Percentiles rank a stretch among this genome's conserved stretches.
These are phyloP conservation scores for Phylloscopus collybita DNA, from an alignment of 2,797 vertebrate genomes.

Conservation along the genomic window DNA sequence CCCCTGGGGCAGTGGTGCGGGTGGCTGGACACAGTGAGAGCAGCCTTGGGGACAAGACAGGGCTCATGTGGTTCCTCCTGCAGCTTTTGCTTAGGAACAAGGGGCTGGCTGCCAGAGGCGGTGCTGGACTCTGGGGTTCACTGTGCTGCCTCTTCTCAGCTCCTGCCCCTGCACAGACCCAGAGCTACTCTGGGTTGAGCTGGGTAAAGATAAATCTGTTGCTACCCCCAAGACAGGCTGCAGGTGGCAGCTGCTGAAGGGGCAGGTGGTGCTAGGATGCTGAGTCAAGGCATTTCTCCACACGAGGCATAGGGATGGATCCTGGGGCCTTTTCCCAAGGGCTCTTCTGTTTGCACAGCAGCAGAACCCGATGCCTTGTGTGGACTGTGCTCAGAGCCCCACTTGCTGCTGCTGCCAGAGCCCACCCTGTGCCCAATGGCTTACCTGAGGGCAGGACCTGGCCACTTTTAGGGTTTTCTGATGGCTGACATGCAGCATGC, in stretches of 20 bases:
- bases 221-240: not conserved
- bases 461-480: not conserved
- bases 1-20: not conserved
- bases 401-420: fast-evolving
- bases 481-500: fast-evolving
- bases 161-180: not conserved
- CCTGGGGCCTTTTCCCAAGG: not conserved
- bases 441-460: not conserved
- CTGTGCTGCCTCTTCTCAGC: not conserved
- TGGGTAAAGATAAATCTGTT: not conserved
- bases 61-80: fast-evolving
- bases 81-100: not conserved
- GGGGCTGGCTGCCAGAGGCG: not conserved
- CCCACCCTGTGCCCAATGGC: fast-evolving
- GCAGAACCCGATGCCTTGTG: not conserved
- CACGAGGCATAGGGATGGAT: fast-evolving
- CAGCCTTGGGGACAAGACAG: fast-evolving
- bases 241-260: not conserved
- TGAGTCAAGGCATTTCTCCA: not conserved
- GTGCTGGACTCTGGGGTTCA: not conserved
- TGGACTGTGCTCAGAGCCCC: not conserved
- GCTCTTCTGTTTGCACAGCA: fast-evolving
- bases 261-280: not conserved
- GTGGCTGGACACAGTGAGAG: not conserved
- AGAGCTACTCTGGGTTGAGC: fast-evolving